Base-by-base conservation (phyloP, 2,797 vertebrate species). In the Lacerta bilineata region DNA sequence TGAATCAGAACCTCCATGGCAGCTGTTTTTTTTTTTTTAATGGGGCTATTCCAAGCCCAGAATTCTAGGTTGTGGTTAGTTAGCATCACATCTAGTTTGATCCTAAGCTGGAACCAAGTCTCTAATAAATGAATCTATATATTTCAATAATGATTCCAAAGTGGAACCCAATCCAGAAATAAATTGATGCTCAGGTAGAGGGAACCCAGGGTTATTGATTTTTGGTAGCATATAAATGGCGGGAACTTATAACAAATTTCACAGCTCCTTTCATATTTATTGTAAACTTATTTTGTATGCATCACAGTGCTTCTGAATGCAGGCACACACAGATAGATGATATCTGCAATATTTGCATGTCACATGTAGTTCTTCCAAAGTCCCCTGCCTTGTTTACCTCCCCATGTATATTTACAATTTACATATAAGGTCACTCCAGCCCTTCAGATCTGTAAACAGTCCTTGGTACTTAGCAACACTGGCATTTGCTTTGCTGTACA, bases 401-500 rank as follows among this genome's bases (percentile, higher is more conserved):
- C 20, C 88, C 69, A 74, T 4, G 71, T 69, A 29, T 83, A 64
- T 64, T 64, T 64, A 18, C 61, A 64, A 36, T 83, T 86, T 17
- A 69, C 20, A 72, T 46, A 87, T 50, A 69, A 93, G 90, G 78
- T 92, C 93, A 89, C 83, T 91, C 88, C 85, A 80, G 87, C 91
- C 84, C 83, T 93, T 90, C 66, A 86, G 75, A 76, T 86, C 79
- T 43, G 90, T 94, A 95, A 95, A 94, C 72, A 93, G 50, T 85
- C 72, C 78, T 85, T 17, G 1, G 91, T 88, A 91, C 93, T 94
- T 88, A 90, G 92, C 93, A 95, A 95, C 93, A 59, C 15, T 72
- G 46, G 29, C 66, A 46, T 46, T 79, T 79, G n/a, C 29, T 82
- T 82, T 69, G 43, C 10, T 29, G 20, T 39, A 94, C 87, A 93